Base-by-base conservation (phyloP, 2,888 invertebrate species). In the Pseudeuparius sepicola region DNA sequence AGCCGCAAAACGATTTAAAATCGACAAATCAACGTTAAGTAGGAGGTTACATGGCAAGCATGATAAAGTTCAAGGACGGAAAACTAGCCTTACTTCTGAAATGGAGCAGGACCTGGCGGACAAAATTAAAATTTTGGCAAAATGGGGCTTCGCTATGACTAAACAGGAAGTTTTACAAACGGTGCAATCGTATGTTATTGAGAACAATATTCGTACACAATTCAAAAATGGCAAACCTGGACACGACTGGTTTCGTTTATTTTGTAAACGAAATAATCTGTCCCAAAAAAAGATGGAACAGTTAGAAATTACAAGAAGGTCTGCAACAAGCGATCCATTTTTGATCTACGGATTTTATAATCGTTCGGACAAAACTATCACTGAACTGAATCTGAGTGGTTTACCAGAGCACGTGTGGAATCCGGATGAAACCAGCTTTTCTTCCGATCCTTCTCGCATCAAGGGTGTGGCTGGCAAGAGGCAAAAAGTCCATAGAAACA, bases 401-500 rank as follows among this genome's bases (percentile, higher is more conserved):
- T 36, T 36, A 28, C 41, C 41, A 9, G 5, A 9, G n/a, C 31
- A 37, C 31, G 34, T 43, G 5, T 47, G 24, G 13, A 47, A 43
- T 17, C 36, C 39, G 17, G 44, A 48, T 27, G 37, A 37, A 26
- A 46, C 40, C 9, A 26, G 30, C 32, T 24, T 31, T 24, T 23
- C 20, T 11, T 24, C 16, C 24, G 35, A 35, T 29, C 35, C 35
- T 20, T 16, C 29, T 4, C 36, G 41, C 24, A 26, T 41, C 16
- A 46, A 44, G 38, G 36, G 32, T 4, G 32, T 47, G 24, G 37
- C 41, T 27, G 40, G 27, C 5, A 32, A 23, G 37, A 40, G 45
- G 13, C 44, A 42, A 32, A 43, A 46, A 30, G 41, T 43, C 3
- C 41, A 45, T 20, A 14, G 49, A 24, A 37, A 39, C 24, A 40